Evolutionary conservation across 2,797 vertebrate genomes (phyloP).

Genomic region (Salarias fasciatus): DNA sequence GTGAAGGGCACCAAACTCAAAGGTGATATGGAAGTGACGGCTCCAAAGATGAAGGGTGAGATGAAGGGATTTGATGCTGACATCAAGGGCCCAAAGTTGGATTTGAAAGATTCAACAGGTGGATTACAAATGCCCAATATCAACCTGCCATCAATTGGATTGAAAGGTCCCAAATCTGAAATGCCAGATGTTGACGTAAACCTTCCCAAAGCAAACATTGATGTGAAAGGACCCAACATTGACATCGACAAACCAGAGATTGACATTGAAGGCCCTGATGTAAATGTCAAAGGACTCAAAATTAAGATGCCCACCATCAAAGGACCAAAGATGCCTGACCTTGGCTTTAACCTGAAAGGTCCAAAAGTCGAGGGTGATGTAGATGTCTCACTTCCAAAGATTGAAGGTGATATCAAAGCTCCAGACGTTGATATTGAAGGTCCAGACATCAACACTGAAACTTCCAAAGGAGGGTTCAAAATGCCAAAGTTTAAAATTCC

Average conservation of each 20-base stretch:
- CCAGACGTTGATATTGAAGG: conserved; percentile 1
- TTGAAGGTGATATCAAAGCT: not conserved
- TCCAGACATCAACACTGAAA: not conserved
- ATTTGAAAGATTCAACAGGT: conserved; percentile 24
- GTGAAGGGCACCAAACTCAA: conserved; percentile 27
- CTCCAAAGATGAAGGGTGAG: conserved; percentile 27
- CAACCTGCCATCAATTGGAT: conserved; percentile 34
- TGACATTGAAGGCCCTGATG: not conserved
- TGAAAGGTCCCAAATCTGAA: conserved; percentile 20
- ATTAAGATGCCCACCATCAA: not conserved
- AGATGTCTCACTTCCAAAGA: not conserved
- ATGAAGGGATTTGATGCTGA: not conserved
- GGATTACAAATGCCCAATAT: conserved; percentile 18
- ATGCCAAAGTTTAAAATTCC: conserved; percentile 25
- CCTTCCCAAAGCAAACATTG: not conserved
- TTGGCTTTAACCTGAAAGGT: conserved; percentile 3
- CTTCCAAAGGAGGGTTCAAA: conserved; percentile 21
- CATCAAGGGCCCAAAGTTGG: conserved; percentile 34
- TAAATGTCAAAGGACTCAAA: conserved; percentile 49
- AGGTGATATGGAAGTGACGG: conserved; percentile 35
- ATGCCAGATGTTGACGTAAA: conserved; percentile 35
- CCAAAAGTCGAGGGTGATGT: not conserved
- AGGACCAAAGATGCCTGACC: not conserved
- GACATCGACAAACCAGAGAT: conserved; percentile 16
- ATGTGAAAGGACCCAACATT: conserved; percentile 14